phyloP scores from a whole-genome alignment of 2,797 vertebrate species.

The Thamnophis elegans region DNA sequence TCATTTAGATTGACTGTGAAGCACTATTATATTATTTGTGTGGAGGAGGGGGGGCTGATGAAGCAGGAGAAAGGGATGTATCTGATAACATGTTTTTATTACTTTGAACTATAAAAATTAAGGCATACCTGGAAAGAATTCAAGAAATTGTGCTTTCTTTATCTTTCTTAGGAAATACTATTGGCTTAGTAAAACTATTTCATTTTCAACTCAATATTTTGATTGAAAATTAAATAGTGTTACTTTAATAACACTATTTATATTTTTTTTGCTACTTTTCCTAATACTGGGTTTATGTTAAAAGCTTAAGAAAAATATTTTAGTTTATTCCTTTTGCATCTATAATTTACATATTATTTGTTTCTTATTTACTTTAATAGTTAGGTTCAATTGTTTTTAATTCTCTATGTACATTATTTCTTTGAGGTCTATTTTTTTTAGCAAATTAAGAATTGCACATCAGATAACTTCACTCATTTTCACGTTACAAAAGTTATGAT shows the following conservation, averaged over 20 bases:
- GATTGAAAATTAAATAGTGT: not conserved
- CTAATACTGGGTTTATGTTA: not conserved
- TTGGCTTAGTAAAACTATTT: slow-evolving; percentile 14
- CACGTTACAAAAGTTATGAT: not conserved
- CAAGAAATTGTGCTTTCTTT: not conserved
- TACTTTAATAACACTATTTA: not conserved
- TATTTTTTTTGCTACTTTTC: not conserved
- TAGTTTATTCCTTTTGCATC: not conserved
- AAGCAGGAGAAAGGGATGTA: not conserved
- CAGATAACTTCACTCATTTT: slow-evolving; percentile 1
- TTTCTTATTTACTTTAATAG: not conserved
- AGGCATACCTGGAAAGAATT: not conserved
- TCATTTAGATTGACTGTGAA: not conserved
- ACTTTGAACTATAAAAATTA: not conserved
- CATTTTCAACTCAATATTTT: not conserved
- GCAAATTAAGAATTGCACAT: not conserved
- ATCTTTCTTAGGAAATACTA: not conserved
- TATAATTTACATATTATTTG: not conserved
- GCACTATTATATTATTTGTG: not conserved
- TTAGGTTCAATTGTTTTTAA: not conserved
- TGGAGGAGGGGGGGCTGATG: not conserved
- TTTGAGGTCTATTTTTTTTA: not conserved
- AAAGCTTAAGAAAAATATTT: not conserved
- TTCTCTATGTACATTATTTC: not conserved
- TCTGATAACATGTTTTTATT: not conserved